Evolutionary conservation across 2,113 vertebrate genomes (phyloP), one percentile per base, ranked within the genome.

Genomic region (Platysteira castanea): DNA sequence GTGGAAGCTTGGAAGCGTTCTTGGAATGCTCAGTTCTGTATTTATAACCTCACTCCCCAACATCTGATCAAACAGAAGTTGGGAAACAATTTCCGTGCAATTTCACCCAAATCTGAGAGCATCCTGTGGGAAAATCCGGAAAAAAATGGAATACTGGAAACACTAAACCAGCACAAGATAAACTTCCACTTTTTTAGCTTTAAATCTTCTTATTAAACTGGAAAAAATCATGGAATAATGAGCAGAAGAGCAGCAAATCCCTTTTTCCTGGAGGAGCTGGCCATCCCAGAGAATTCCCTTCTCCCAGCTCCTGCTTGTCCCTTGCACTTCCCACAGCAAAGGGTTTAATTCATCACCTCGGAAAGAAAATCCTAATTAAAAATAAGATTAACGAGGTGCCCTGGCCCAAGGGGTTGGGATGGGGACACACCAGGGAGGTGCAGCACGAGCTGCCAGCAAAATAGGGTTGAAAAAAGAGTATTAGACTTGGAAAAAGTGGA

Each of bases 361-460:
- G 16, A 22, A 42, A 50, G 33, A 37, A 67, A 46, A 50, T 7
- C 28, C 13, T 13, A 22, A 46, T 33, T 28, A 18, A 30, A 78
- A 52, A 14, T 3, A 47, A 30, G 33, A 13, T 28, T 20, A 37
- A 41, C 0, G 0, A 23, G 33, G 15, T 16, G 7, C 2, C 21
- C 61, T 24, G 26, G 37, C 17, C 39, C 15, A 24, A 6, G 5
- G 4, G 42, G 6, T 68, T 30, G 13, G 10, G 47, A 46, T 2
- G 22, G 35, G 68, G 13, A 20, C 16, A 10, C 13, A 14, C 9
- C 53, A 33, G n/a, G 18, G 24, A 68, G 23, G 15, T 3, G 31
- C 14, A 53, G 53, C 53, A 54, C 1, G 2, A 42, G 21, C 14
- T 46, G 39, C 6, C 30, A 23, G 6, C 10, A 12, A 44, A 74